phyloP scores from a whole-genome alignment of 1,140 invertebrate species.

The Drosophila ananassae region DNA sequence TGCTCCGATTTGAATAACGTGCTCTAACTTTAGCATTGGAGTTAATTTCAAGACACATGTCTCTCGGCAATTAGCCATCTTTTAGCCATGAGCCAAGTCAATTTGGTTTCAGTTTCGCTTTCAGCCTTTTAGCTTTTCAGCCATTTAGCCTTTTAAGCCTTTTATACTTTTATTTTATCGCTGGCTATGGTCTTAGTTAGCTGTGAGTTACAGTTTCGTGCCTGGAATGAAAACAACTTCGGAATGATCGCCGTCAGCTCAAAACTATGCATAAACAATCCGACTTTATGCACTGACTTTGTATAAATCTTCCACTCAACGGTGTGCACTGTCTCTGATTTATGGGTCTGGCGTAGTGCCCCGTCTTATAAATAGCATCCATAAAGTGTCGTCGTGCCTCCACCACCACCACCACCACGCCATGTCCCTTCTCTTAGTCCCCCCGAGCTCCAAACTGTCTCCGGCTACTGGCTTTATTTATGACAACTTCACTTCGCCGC shows the following conservation, averaged over 20 bases:
- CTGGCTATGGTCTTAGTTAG: not conserved
- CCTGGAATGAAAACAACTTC: slow-evolving; percentile 51
- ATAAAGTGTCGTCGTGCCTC: slow-evolving; percentile 25
- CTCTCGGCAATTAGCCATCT: slow-evolving; percentile 70
- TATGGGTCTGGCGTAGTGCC: slow-evolving; percentile 21
- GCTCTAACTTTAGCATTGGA: slow-evolving; percentile 67
- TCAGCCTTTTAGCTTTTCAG: slow-evolving; percentile 33
- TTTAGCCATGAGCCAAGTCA: slow-evolving; percentile 64
- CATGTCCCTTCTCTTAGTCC: not conserved
- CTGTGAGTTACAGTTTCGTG: slow-evolving; percentile 53
- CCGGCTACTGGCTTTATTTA: slow-evolving; percentile 38
- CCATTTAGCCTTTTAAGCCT: not conserved
- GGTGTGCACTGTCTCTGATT: slow-evolving; percentile 17
- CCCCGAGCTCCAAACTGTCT: slow-evolving; percentile 14
- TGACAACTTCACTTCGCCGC: slow-evolving; percentile 24
- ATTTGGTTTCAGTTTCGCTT: slow-evolving; percentile 38
- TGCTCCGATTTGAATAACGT: slow-evolving; percentile 73
- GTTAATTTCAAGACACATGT: slow-evolving; percentile 69
- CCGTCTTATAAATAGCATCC: slow-evolving; percentile 37
- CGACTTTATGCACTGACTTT: slow-evolving; percentile 47
- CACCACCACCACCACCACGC: not conserved
- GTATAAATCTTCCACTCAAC: slow-evolving; percentile 57
- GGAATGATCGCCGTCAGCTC: slow-evolving; percentile 22
- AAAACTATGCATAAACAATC: slow-evolving; percentile 56
- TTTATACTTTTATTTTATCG: not conserved